phyloP scores from a whole-genome alignment of 2,888 invertebrate species.

The Dynastes tityus region DNA sequence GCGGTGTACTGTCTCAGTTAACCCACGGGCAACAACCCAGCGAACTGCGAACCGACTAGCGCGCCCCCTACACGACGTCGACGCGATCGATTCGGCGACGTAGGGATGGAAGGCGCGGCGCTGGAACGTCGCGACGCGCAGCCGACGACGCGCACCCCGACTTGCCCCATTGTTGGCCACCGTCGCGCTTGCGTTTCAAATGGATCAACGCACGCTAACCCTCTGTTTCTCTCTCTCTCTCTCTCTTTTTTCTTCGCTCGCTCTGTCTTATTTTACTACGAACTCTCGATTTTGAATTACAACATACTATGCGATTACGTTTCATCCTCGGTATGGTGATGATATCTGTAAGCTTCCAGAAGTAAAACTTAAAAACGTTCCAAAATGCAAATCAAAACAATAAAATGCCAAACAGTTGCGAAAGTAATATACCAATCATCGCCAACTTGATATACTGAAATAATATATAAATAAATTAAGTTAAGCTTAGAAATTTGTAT shows the following conservation, averaged over 20 bases:
- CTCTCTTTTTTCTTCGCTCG: background rate
- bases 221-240: background rate
- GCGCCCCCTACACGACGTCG: constrained; percentile 63
- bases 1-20: constrained; percentile 61
- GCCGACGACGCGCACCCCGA: constrained; percentile 48
- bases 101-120: constrained; percentile 69
- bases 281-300: constrained; percentile 49
- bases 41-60: constrained; percentile 65
- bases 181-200: constrained; percentile 14
- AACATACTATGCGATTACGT: constrained; percentile 50
- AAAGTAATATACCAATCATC: too few relatives aligned
- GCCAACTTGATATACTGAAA: too few relatives aligned
- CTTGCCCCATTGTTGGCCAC: constrained; percentile 49
- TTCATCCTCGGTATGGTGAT: background rate
- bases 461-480: too few relatives aligned
- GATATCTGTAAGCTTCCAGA: background rate
- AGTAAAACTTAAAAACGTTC: background rate
- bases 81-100: constrained; percentile 62
- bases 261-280: constrained; percentile 48
- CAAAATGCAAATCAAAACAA: too few relatives aligned
- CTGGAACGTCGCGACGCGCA: constrained; percentile 55
- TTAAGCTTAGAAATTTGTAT: too few relatives aligned
- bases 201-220: constrained; percentile 47
- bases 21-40: constrained; percentile 68
- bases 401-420: too few relatives aligned